Conservation (phyloP, 2,113 vertebrate species). For the Mungos mungo region DNA sequence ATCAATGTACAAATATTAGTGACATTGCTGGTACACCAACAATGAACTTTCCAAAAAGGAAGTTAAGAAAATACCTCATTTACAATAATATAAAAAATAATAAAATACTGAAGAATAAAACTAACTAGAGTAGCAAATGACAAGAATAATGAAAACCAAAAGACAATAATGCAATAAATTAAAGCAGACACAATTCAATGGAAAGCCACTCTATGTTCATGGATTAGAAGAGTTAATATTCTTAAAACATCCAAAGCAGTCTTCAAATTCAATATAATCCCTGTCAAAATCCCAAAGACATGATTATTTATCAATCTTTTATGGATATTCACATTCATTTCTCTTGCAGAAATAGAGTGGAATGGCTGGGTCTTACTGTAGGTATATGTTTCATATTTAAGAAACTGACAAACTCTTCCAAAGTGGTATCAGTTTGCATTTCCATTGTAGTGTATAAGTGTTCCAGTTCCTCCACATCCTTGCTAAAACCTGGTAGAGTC, state of each 20-base stretch:
- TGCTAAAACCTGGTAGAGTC: background rate
- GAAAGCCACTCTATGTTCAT: background rate
- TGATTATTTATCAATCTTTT: background rate
- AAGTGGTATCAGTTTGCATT: background rate
- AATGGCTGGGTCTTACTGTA: background rate
- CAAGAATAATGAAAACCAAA: background rate
- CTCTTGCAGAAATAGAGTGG: background rate
- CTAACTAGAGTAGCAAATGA: background rate
- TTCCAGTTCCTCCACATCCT: background rate
- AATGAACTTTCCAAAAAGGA: background rate
- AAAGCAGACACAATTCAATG: background rate
- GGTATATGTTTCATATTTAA: background rate
- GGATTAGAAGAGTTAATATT: background rate
- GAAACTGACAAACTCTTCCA: background rate
- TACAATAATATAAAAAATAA: background rate
- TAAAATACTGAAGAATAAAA: background rate
- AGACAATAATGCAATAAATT: background rate
- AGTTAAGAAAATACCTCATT: background rate
- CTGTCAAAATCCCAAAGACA: background rate
- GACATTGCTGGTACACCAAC: background rate
- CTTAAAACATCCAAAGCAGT: background rate
- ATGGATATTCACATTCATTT: background rate
- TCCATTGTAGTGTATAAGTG: background rate
- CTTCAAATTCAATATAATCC: background rate
- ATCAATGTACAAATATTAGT: background rate